A percentile compares a stretch with the other conserved stretches of the same genome.
phyloP scores from a whole-genome alignment of 2,113 vertebrate genomes.

The Burhinus oedicnemus region DNA sequence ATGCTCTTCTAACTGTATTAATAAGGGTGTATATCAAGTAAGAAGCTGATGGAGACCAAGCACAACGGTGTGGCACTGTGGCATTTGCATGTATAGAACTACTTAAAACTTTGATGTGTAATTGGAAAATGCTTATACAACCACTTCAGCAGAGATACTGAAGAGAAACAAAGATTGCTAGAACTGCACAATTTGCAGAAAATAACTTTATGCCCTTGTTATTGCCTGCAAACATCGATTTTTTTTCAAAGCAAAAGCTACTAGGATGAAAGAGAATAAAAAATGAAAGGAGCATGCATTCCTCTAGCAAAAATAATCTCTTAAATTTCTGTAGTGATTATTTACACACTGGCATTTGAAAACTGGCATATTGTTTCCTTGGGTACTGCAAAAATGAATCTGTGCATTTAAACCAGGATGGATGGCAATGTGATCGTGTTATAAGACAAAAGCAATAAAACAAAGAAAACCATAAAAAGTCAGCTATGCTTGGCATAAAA shows the following conservation, averaged over 20 bases:
- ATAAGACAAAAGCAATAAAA: not conserved
- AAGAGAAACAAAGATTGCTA: constrained; percentile 26
- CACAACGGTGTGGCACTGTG: not conserved
- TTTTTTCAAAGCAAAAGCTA: constrained; percentile 46
- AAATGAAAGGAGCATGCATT: constrained; percentile 27
- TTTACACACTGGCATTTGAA: not conserved
- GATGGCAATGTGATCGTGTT: not conserved
- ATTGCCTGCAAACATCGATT: constrained; percentile 27
- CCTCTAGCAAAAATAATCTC: constrained; percentile 6
- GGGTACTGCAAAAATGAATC: not conserved
- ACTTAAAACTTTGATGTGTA: not conserved
- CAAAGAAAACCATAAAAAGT: not conserved
- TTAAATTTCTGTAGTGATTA: not conserved
- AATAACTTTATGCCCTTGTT: constrained; percentile 43
- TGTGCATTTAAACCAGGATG: not conserved
- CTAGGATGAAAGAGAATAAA: constrained; percentile 59
- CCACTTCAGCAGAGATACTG: not conserved
- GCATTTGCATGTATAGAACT: not conserved
- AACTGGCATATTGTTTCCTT: not conserved
- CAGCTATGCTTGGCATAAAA: not conserved
- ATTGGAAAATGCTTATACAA: not conserved
- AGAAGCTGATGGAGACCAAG: not conserved
- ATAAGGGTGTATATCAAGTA: not conserved
- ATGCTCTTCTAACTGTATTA: not conserved
- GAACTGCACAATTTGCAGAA: constrained; percentile 42